Base-by-base conservation (phyloP, 2,888 invertebrate species). In the Hydrotaea diabolus region DNA sequence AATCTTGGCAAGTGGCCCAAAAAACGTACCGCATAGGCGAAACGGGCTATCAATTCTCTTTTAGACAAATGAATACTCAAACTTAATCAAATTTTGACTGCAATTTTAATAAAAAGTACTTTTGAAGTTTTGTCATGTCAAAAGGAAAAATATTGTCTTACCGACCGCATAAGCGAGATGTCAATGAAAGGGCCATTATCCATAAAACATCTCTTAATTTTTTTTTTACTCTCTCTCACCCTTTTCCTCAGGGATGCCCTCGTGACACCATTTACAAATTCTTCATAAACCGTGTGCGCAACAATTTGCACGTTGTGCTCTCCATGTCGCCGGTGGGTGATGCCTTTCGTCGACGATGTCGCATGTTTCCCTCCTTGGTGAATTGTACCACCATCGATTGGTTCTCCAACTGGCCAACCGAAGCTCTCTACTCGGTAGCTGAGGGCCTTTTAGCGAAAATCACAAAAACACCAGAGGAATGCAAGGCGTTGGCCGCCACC, bases 341-440 rank as follows among this genome's bases (percentile, higher is more conserved):
- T 90, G 95, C 96, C 0, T 98, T 98, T 92, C 95, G 97, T 85
- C 95, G 96, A 55, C 94, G 98, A 8, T 96, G 98, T 88, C 95
- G 98, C 59, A 98, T 98, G 96, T 98, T 98, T 91, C 98, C 98
- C 0, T 98, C 98, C 0, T 93, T 98, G 86, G 96, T 98, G 7
- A 98, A 98, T 92, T 98, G 98, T 90, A 98, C 98, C 89, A 97
- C 97, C 0, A 98, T 98, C 81, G 97, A 98, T 91, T 98, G 98
- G 98, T 98, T 97, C 91, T 95, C 95, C 0, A 97, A 96, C 89
- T 98, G 98, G 98, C 98, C 98, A 0, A 94, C 95, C 13, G 98
- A 98, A 89, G 98, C 98, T 15, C 93, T 98, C 75, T 93, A 96
- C 17, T 96, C 97, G 0, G 98, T 97, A 0, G 97, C 98, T 0